phyloP scores from a whole-genome alignment of 1,140 invertebrate species.

The Nephotettix cincticeps region DNA sequence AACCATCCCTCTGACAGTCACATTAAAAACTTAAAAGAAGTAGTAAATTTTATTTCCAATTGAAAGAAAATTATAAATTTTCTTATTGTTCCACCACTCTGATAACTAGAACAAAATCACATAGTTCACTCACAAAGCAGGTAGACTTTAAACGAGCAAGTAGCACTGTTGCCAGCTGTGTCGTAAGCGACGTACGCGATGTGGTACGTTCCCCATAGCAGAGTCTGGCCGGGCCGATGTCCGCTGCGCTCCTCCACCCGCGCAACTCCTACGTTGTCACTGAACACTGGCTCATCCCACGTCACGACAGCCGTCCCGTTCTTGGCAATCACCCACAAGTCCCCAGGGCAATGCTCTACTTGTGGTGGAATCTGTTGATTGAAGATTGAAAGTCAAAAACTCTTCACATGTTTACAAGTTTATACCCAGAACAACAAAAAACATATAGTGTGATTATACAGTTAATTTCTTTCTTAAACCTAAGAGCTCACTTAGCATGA shows the following conservation, averaged over 20 bases:
- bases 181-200: slow-evolving; percentile 94
- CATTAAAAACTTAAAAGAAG: no score
- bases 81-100: no score
- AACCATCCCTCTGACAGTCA: no score
- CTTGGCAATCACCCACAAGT: slow-evolving; percentile 90
- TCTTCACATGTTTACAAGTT: no score
- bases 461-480: no score
- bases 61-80: no score
- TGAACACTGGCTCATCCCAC: slow-evolving; percentile 94
- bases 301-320: slow-evolving; percentile 88
- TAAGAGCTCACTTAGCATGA: no score
- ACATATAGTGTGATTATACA: no score
- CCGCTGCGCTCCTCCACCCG: slow-evolving; percentile 83
- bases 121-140: slow-evolving; percentile 70
- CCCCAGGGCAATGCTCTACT: slow-evolving; percentile 87
- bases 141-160: slow-evolving; percentile 92
- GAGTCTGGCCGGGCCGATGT: slow-evolving; percentile 85
- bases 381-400: no score
- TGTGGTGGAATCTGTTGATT: slow-evolving; percentile 65
- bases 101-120: no score
- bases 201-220: slow-evolving; percentile 90
- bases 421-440: no score
- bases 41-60: no score
- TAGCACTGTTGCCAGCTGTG: slow-evolving; percentile 84
- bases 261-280: slow-evolving; percentile 79